These are phyloP conservation scores for Pocota personata DNA, from an alignment of 2,888 invertebrate genomes.

Conservation along the genomic window DNA sequence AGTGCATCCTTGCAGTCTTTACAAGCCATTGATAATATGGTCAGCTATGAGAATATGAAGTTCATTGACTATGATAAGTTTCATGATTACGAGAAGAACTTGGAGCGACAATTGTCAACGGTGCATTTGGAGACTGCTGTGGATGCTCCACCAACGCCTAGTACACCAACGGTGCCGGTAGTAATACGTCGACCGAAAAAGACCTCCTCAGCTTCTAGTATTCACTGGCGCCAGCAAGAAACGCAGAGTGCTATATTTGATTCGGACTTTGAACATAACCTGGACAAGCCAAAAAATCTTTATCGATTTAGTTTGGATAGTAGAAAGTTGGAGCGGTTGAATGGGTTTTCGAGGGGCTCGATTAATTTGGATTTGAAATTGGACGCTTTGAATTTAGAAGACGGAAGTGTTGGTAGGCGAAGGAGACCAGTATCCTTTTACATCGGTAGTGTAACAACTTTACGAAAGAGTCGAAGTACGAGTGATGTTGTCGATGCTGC, in stretches of 20 bases:
- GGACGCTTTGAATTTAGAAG: slow-evolving; percentile 80
- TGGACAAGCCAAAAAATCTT: slow-evolving; percentile 81
- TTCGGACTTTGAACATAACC: slow-evolving; percentile 80
- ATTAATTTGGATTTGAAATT: slow-evolving; percentile 78
- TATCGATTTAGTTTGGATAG: slow-evolving; percentile 82
- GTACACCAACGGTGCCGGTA: slow-evolving; percentile 47
- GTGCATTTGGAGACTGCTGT: slow-evolving; percentile 77
- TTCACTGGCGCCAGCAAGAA: slow-evolving; percentile 59
- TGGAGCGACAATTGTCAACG: slow-evolving; percentile 80
- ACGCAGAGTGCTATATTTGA: slow-evolving; percentile 75
- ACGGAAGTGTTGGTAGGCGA: slow-evolving; percentile 75
- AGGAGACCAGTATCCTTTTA: slow-evolving; percentile 51
- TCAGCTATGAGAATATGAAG: slow-evolving; percentile 85
- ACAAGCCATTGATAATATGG: slow-evolving; percentile 84
- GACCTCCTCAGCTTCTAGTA: slow-evolving; percentile 64
- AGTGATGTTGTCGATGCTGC: slow-evolving; percentile 74
- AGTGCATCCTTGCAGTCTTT: slow-evolving; percentile 84
- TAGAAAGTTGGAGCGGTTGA: slow-evolving; percentile 80
- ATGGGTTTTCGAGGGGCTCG: slow-evolving; percentile 80
- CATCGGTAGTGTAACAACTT: slow-evolving; percentile 38
- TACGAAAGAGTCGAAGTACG: slow-evolving; percentile 54
- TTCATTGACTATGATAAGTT: slow-evolving; percentile 85
- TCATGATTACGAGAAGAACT: slow-evolving; percentile 82
- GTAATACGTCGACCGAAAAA: slow-evolving; percentile 52
- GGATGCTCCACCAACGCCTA: slow-evolving; percentile 50